Percentiles rank a stretch among this genome's conserved stretches.
Conservation (phyloP, 2,113 vertebrate genomes). For the Cavia porcellus region DNA sequence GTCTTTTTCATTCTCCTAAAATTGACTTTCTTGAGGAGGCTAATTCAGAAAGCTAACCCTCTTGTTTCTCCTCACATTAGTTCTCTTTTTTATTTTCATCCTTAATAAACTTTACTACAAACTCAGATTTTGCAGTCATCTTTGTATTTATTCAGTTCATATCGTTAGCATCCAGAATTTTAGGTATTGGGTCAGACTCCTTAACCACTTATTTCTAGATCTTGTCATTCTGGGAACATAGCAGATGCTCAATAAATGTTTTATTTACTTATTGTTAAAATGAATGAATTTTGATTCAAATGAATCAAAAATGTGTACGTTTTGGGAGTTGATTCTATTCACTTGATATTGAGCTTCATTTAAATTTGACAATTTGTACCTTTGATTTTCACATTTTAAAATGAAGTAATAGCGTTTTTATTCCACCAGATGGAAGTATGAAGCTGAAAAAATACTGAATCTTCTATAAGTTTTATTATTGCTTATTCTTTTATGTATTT, state of each 20-base stretch:
- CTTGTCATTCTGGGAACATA: background rate
- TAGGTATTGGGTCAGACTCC: background rate
- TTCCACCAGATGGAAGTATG: slow-evolving; percentile 65
- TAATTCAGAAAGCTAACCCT: background rate
- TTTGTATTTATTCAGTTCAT: background rate
- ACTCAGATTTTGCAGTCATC: background rate
- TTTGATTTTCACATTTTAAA: slow-evolving; percentile 65
- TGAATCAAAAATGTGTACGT: background rate
- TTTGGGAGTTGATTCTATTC: background rate
- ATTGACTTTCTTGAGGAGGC: background rate
- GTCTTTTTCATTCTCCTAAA: background rate
- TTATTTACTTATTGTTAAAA: background rate
- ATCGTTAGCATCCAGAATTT: background rate
- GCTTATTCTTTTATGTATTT: slow-evolving; percentile 45
- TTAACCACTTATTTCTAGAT: background rate
- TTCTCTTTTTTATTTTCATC: background rate
- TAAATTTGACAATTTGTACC: background rate
- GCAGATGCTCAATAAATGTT: slow-evolving; percentile 53
- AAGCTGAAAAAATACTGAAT: slow-evolving; percentile 54
- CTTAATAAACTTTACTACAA: background rate
- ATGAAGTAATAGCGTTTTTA: slow-evolving; percentile 64
- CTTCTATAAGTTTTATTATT: background rate
- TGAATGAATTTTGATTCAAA: background rate
- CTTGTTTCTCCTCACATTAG: background rate
- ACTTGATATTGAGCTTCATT: slow-evolving; percentile 3